A percentile compares a stretch with the other conserved stretches of the same genome.
Conservation (phyloP, 2,113 vertebrate genomes). For the Struthio camelus region DNA sequence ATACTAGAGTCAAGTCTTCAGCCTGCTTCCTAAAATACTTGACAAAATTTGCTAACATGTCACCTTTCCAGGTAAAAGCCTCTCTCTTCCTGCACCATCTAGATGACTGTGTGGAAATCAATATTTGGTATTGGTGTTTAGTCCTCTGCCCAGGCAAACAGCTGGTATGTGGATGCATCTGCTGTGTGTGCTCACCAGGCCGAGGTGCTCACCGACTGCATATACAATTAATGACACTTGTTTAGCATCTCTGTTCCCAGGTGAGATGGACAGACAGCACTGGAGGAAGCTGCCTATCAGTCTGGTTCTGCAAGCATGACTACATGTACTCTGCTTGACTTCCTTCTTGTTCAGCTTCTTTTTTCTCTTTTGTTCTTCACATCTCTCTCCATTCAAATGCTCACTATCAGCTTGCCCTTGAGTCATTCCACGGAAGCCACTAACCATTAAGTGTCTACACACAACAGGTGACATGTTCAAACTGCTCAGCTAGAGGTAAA, state of each 20-base stretch:
- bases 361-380: not conserved
- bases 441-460: not conserved
- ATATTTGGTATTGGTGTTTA: not conserved
- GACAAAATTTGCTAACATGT: not conserved
- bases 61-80: not conserved
- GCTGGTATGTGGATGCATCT: not conserved
- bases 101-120: not conserved
- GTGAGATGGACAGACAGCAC: not conserved
- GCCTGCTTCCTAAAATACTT: not conserved
- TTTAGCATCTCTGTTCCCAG: not conserved
- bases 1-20: not conserved
- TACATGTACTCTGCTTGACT: not conserved
- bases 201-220: not conserved
- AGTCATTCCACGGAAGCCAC: not conserved
- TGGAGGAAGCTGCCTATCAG: not conserved
- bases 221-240: not conserved
- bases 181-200: not conserved
- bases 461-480: not conserved
- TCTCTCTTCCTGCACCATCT: not conserved
- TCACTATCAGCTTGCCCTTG: not conserved
- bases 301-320: not conserved
- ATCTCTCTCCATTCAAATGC: not conserved
- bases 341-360: not conserved
- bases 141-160: not conserved
- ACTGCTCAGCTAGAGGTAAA: not conserved